Percentiles rank a stretch among this genome's conserved stretches.
phyloP scores from a whole-genome alignment of 2,797 vertebrate genomes.

The Phylloscopus collybita region DNA sequence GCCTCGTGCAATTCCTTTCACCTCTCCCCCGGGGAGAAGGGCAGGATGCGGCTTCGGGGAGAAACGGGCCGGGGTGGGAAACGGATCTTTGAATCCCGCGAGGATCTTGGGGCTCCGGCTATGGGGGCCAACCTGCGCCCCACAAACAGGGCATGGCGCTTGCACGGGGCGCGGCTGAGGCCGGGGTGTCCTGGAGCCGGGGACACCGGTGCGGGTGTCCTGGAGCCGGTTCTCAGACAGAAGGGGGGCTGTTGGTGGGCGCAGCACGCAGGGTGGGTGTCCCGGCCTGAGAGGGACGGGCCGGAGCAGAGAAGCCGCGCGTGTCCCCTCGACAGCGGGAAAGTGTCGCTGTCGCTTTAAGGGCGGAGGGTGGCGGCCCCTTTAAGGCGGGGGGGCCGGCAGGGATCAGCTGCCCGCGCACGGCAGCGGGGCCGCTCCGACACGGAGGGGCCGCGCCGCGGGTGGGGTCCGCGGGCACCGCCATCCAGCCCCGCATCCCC shows the following conservation, averaged over 20 bases:
- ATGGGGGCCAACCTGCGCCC: rapidly evolving
- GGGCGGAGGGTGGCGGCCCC: not conserved
- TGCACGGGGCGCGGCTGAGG: not conserved
- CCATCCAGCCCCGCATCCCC: not conserved
- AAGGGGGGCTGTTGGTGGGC: not conserved
- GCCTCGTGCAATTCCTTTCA: not conserved
- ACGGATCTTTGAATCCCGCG: not conserved
- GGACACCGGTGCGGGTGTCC: rapidly evolving
- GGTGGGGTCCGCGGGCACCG: not conserved
- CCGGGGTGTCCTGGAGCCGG: not conserved
- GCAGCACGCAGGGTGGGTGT: not conserved
- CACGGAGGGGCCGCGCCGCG: not conserved
- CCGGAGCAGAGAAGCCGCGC: too few relatives aligned
- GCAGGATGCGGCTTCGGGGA: not conserved
- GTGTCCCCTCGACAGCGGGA: not conserved
- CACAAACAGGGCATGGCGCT: rapidly evolving
- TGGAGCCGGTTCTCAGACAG: not conserved
- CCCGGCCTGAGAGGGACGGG: not conserved
- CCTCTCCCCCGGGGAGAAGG: not conserved
- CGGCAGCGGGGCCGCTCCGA: not conserved
- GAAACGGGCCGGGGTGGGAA: not conserved
- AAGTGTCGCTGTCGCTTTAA: slow-evolving; percentile 18
- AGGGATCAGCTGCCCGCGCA: not conserved
- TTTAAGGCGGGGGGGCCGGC: not conserved
- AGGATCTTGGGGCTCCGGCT: not conserved